A percentile compares a stretch with the other conserved stretches of the same genome.
Evolutionary conservation across 2,113 vertebrate species (phyloP).

Genomic region (Gracilinanus agilis): DNA sequence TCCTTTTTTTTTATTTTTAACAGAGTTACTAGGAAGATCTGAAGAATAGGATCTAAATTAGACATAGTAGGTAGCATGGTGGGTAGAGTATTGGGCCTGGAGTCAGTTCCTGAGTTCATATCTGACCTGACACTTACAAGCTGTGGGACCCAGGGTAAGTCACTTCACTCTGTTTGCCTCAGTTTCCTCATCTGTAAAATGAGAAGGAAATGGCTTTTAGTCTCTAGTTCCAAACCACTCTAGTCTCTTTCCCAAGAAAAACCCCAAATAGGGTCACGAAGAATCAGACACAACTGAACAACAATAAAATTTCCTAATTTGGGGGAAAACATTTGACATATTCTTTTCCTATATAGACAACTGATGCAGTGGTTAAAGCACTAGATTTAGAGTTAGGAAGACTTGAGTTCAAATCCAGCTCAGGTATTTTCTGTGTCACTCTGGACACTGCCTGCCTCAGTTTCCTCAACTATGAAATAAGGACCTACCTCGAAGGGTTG

Average conservation of each 20-base stretch:
- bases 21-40: background rate
- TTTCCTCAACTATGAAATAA: background rate
- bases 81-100: too few species aligned
- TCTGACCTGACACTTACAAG: too few species aligned
- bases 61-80: background rate
- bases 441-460: background rate
- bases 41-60: background rate
- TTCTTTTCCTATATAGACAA: background rate
- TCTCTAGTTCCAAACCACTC: too few species aligned
- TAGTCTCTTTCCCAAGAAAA: too few species aligned
- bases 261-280: too few species aligned
- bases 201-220: too few species aligned
- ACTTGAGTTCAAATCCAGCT: background rate
- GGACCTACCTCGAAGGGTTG: background rate
- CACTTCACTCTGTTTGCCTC: too few species aligned
- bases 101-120: too few species aligned
- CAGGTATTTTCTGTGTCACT: background rate
- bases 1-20: background rate
- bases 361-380: background rate
- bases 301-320: background rate
- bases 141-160: too few species aligned
- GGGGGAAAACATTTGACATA: background rate
- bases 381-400: background rate
- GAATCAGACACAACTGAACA: too few species aligned
- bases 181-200: too few species aligned